Evolutionary conservation across 1,140 invertebrate genomes (phyloP).

Genomic region (Dendrolimus punctatus): DNA sequence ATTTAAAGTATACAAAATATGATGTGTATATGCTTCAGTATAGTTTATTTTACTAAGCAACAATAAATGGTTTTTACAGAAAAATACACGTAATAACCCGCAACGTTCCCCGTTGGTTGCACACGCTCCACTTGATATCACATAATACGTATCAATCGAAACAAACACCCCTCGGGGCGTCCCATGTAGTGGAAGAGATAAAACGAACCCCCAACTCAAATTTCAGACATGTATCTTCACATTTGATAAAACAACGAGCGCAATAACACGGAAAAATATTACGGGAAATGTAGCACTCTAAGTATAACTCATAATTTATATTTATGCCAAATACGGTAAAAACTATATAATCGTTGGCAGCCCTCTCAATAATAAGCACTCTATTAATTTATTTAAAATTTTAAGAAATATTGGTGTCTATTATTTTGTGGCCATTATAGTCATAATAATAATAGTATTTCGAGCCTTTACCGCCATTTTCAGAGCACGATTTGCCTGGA

Average conservation of each 20-base stretch:
- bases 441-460: too few relatives aligned
- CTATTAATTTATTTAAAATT: too few relatives aligned
- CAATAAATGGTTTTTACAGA: neutral
- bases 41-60: neutral
- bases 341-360: too few relatives aligned
- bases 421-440: too few relatives aligned
- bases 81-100: neutral
- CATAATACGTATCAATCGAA: conserved; percentile 27
- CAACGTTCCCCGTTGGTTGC: conserved; percentile 13
- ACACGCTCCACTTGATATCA: conserved; percentile 14
- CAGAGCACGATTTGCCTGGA: too few relatives aligned
- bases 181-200: conserved; percentile 39
- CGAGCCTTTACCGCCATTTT: too few relatives aligned
- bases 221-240: conserved; percentile 8
- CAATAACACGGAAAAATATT: conserved; percentile 14
- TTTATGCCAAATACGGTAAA: too few relatives aligned
- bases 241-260: conserved; percentile 12
- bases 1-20: too few relatives aligned
- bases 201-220: conserved; percentile 17
- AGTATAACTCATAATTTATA: too few relatives aligned
- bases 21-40: neutral
- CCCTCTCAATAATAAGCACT: too few relatives aligned
- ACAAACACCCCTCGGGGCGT: conserved; percentile 19
- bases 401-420: too few relatives aligned
- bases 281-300: neutral